Conservation (phyloP, 1,140 invertebrate species). For the Drosophila triauraria region DNA sequence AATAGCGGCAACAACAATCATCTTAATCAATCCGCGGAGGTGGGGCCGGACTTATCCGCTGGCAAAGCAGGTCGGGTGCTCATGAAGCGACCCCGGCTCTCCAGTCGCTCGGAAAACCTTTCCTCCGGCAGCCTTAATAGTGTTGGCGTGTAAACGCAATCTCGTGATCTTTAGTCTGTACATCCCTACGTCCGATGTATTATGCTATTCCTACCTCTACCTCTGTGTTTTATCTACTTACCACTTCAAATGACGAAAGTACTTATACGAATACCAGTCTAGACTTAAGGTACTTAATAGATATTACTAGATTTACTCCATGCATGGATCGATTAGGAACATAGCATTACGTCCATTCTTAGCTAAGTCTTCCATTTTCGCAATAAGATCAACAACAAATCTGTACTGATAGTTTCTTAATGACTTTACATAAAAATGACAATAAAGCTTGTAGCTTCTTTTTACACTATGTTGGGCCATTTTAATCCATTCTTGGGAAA, state of each 20-base stretch:
- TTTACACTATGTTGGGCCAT: slow-evolving; percentile 15
- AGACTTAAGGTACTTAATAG: slow-evolving; percentile 67
- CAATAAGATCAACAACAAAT: slow-evolving; percentile 54
- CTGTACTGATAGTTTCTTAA: slow-evolving; percentile 79
- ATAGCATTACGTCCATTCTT: slow-evolving; percentile 45
- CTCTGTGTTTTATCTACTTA: slow-evolving; percentile 63
- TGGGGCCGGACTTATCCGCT: slow-evolving; percentile 14
- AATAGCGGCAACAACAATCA: slow-evolving; percentile 68
- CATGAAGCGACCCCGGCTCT: slow-evolving; percentile 65
- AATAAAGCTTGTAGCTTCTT: slow-evolving; percentile 61
- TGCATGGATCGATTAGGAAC: slow-evolving; percentile 32
- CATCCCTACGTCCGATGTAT: slow-evolving; percentile 43
- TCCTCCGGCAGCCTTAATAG: slow-evolving; percentile 80
- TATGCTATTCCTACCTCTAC: slow-evolving; percentile 59
- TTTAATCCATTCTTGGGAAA: not conserved
- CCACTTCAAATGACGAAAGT: slow-evolving; percentile 64
- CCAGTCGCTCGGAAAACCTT: slow-evolving; percentile 76
- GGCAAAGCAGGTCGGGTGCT: slow-evolving; percentile 64
- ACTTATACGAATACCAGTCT: slow-evolving; percentile 45
- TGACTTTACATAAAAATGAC: slow-evolving; percentile 47
- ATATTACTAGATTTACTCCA: slow-evolving; percentile 41
- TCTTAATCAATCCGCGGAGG: slow-evolving; percentile 73
- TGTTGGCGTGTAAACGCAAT: slow-evolving; percentile 69
- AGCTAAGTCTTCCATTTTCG: slow-evolving; percentile 72
- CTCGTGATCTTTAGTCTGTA: slow-evolving; percentile 78